Conservation (phyloP, 2,888 invertebrate genomes). For the Notodonta dromedarius region DNA sequence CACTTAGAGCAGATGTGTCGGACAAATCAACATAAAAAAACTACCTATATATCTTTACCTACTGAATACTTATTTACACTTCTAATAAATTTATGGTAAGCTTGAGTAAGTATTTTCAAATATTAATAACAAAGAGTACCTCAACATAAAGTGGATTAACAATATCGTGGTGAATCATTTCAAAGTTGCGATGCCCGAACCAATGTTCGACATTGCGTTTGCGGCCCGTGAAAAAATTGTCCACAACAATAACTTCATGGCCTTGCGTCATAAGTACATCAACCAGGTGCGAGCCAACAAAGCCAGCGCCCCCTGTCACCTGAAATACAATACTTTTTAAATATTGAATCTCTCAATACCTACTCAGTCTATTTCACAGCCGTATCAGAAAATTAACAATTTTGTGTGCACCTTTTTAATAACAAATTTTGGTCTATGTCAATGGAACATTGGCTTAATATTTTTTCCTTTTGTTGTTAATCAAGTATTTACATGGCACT, state of each 20-base stretch:
- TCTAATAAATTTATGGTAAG: neutral
- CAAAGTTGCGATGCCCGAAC: slow-evolving; percentile 99
- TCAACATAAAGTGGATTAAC: slow-evolving; percentile 99
- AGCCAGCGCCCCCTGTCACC: slow-evolving; percentile 98
- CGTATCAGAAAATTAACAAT: too few species aligned
- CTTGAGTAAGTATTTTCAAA: neutral
- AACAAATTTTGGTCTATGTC: too few species aligned
- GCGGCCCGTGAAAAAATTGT: slow-evolving; percentile 99
- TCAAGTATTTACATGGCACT: too few species aligned
- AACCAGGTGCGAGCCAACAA: slow-evolving; percentile 99
- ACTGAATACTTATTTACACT: too few species aligned
- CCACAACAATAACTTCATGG: slow-evolving; percentile 98
- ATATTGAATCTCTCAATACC: too few species aligned
- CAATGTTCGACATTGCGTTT: slow-evolving; percentile 99
- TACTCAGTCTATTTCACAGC: too few species aligned
- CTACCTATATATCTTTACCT: too few species aligned
- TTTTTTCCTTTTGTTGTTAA: too few species aligned
- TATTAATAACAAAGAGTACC: slow-evolving; percentile 52
- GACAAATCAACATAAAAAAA: too few species aligned
- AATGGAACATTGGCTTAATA: too few species aligned
- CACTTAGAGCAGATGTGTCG: too few species aligned
- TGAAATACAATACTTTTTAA: slow-evolving; percentile 55
- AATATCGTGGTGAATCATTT: slow-evolving; percentile 99
- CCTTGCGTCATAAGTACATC: slow-evolving; percentile 97
- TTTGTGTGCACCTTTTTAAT: too few species aligned